Evolutionary conservation across 2,888 invertebrate genomes (phyloP), one percentile per base, ranked within the genome.

Genomic region (Eupithecia tripunctaria): DNA sequence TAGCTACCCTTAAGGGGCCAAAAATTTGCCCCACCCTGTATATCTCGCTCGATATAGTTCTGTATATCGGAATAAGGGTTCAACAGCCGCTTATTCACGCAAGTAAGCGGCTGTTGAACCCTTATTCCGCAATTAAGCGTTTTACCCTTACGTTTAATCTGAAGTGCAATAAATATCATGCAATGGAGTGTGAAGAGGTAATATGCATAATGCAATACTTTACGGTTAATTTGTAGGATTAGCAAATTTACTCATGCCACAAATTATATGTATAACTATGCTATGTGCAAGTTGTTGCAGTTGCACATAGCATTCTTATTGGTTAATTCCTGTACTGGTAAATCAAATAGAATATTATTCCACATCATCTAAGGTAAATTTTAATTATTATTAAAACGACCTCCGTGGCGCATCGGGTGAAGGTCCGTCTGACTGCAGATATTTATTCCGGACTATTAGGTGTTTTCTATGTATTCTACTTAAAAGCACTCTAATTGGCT

Each of bases 101-200:
- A 5, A 60, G 29, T 60, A 25, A 18, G 29, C 29, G 60, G 29
- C 29, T 60, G 2, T 60, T 60, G 60, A 62, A 32, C 36, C 62
- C 7, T 60, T 15, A 29, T 29, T 29, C 60, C 29, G 29, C 29
- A 29, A 29, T n/a, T n/a, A 60, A 60, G 29, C 18, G 29, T 10
- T 29, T 59, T 8, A 29, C 29, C 6, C 18, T 29, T 60, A 18
- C 60, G 29, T 63, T 32, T 32, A n/a, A 15, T 63, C 21, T n/a
- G 21, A 29, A 36, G 29, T 63, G 12, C 18, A 38, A 72, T 67
- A 38, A 69, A 68, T 43, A 32, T 41, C 8, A 59, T 27, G 60
- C 72, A 69, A 38, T 72, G 65, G 51, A 60, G 60, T 69, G 38
- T 60, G 62, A 51, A 70, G 73, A 56, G 38, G 43, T 3, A 41